Base-by-base conservation (phyloP, 2,797 vertebrate species). In the Percopsis omiscomaycus region DNA sequence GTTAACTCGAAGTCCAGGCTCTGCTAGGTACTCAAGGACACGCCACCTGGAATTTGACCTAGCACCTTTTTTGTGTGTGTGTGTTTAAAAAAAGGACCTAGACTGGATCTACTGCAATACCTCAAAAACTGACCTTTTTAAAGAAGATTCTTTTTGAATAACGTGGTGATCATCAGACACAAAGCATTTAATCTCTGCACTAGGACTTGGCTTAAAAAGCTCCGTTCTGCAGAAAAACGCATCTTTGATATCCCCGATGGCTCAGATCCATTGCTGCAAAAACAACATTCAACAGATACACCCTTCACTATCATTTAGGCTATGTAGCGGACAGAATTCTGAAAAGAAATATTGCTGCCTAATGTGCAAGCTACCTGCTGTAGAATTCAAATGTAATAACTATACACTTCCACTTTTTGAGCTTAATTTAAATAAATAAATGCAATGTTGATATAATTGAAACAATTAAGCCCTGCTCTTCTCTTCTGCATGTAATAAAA, bases 11-110 rank as follows among this genome's bases (percentile, higher is more conserved):
- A 63, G 52, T 62, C 66, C 60, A 15, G 59, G 61, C 56, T 71
- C 32, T 8, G 50, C 58, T 71, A 68, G 71, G 64, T 66, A 71
- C 63, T 74, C 68, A 86, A 75, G 81, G 81, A 80, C 68, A 22
- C 32, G 0, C 64, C 83, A 81, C 74, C 78, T 86, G 75, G 85
- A 78, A 66, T 82, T 87, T 86, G 86, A 82, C 78, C 77, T 32
- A 37, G 69, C 65, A 79, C 66, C 62, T 80, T 84, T 72, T 73
- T 64, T 79, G 69, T 63, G 6, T 42, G 6, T 8, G 6, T 22
- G 3, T 51, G 6, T n/a, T n/a, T n/a, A 3, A 8, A 15, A 51
- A 1, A 4, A 53, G 61, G 55, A 64, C 66, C 63, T 58, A 58
- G 64, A 16, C 56, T 78, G 69, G 75, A 75, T 85, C 76, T 72